Evolutionary conservation across 2,113 vertebrate species (phyloP), one percentile per base, ranked within the genome.

Genomic region (Anser cygnoides): DNA sequence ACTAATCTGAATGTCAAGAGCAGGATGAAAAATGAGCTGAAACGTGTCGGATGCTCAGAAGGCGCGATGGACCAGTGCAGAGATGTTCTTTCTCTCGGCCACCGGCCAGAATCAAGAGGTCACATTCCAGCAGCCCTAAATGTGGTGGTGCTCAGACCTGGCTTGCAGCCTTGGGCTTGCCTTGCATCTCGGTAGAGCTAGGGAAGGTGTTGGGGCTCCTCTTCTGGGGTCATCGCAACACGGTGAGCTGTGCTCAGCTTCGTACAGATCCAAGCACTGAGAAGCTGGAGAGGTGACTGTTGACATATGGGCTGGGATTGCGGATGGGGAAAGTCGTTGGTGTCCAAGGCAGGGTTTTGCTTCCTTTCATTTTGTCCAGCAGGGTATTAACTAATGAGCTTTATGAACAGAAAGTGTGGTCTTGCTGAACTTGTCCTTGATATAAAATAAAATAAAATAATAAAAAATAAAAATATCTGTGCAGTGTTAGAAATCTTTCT

Each of bases 31-130:
- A 94, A 95, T 8, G 54, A 92, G 46, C 54, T 70, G 81, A 80
- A 55, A 93, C 0, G 1, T 87, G 80, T 44, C 21, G 26, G 37
- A n/a, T 21, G 39, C 50, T 21, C 61, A n/a, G 29, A 35, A 43
- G 23, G 29, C 1, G 2, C 49, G n/a, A 1, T 1, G 1, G 72
- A 62, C 13, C 77, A 25, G 31, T 1, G 0, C 0, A 6, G 87
- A 89, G 77, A 58, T 87, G 87, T 92, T 94, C 63, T 39, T 63
- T 33, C 54, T 39, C n/a, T 54, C 37, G 1, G 2, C 49, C 35
- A 71, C 54, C 59, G 50, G 25, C 11, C 11, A 25, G 83, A 37
- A 52, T 13, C 80, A 25, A 83, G 89, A 89, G 70, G 71, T 37
- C 67, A 21, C n/a, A 23, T 94, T 92, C 74, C 77, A 92, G 7